Conservation (phyloP, 2,797 vertebrate genomes). For the Gymnodraco acuticeps region DNA sequence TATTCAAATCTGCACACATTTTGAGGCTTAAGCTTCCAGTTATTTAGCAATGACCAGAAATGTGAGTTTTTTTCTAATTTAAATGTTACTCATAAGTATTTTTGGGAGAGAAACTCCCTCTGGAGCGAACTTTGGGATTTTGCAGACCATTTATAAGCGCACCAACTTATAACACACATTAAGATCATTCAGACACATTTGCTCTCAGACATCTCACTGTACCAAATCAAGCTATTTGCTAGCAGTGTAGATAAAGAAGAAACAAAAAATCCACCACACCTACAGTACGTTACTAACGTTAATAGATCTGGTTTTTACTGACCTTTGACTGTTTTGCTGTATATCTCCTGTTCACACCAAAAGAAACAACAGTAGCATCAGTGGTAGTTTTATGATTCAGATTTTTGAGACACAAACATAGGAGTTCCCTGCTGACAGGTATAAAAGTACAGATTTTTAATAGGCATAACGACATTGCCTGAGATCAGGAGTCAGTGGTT, state of each 20-base stretch:
- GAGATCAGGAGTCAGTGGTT: background rate
- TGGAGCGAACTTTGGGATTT: background rate
- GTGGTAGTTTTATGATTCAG: background rate
- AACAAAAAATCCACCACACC: background rate
- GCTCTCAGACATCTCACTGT: background rate
- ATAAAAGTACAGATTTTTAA: background rate
- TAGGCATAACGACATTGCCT: background rate
- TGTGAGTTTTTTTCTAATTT: background rate
- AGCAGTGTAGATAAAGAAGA: background rate
- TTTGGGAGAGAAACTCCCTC: background rate
- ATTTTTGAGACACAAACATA: slow-evolving; percentile 2
- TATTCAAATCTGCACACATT: background rate
- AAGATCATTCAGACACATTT: background rate
- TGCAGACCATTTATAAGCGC: too few relatives aligned
- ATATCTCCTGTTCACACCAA: slow-evolving; percentile 53
- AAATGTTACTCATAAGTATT: slow-evolving; percentile 1
- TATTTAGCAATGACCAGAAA: background rate
- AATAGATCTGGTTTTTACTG: slow-evolving; percentile 24
- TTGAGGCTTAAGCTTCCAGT: background rate
- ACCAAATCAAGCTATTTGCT: background rate
- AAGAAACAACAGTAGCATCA: slow-evolving; percentile 14
- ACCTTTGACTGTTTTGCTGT: slow-evolving; percentile 73
- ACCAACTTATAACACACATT: background rate
- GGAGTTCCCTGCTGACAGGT: background rate
- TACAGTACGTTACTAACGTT: background rate